Percentiles rank a stretch among this genome's conserved stretches.
Evolutionary conservation across 2,113 vertebrate species (phyloP).

Genomic region (Thunnus thynnus): DNA sequence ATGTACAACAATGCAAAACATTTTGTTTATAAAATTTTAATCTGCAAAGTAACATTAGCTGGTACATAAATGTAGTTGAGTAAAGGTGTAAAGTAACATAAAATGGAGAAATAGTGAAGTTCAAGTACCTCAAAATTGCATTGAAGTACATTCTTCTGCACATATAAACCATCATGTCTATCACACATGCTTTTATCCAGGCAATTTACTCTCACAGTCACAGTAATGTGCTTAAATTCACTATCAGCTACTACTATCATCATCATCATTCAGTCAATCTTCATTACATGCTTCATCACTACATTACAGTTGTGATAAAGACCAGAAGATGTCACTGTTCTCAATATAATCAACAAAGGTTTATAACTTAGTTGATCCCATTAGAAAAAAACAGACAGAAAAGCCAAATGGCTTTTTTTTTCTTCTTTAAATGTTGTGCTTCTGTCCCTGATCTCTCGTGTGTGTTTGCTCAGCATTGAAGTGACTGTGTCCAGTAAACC

Average conservation of each 20-base stretch:
- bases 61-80: too few species aligned
- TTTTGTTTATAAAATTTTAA: too few species aligned
- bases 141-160: background rate
- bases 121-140: background rate
- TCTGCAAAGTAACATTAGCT: too few species aligned
- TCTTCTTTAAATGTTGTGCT: background rate
- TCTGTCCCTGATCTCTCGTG: background rate
- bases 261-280: background rate
- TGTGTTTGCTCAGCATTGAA: conserved; percentile 84
- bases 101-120: too few species aligned
- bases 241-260: background rate
- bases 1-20: too few species aligned
- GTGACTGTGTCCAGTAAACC: conserved; percentile 86
- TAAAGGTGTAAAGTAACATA: too few species aligned
- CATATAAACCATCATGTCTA: background rate
- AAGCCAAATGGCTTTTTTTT: background rate
- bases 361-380: background rate
- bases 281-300: background rate
- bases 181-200: background rate
- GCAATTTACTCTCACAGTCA: background rate
- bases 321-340: conserved; percentile 64
- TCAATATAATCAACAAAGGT: background rate
- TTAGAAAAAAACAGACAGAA: background rate
- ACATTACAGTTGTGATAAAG: conserved; percentile 1
- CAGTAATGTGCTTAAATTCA: background rate